These are phyloP conservation scores for Meteorus cinctellus DNA, from an alignment of 2,888 invertebrate species.

Conservation along the genomic window DNA sequence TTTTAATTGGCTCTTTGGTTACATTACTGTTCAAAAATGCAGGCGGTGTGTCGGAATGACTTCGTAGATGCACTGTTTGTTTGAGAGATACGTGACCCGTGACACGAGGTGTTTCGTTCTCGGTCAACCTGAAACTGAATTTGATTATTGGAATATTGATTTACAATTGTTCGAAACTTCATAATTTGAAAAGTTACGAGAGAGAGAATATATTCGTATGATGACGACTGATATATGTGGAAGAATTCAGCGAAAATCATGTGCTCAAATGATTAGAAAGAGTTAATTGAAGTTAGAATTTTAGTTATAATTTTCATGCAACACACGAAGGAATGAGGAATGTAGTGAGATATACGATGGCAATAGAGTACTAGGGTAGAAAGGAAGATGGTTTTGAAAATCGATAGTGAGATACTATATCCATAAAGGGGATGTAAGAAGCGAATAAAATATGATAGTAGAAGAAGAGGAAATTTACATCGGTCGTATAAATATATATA, in stretches of 20 bases:
- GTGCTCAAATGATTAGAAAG: slow-evolving; percentile 31
- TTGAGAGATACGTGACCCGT: slow-evolving; percentile 69
- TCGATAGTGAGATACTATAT: slow-evolving; percentile 48
- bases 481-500: background rate
- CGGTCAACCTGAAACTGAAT: slow-evolving; percentile 65
- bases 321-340: slow-evolving; percentile 50
- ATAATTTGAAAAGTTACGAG: slow-evolving; percentile 10
- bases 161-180: background rate
- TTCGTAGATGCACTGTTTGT: slow-evolving; percentile 65
- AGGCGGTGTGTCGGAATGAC: slow-evolving; percentile 62
- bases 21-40: slow-evolving; percentile 61
- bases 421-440: slow-evolving; percentile 35
- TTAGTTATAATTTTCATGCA: slow-evolving; percentile 66
- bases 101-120: slow-evolving; percentile 50
- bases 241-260: slow-evolving; percentile 45
- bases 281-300: slow-evolving; percentile 67
- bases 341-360: slow-evolving; percentile 17
- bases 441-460: slow-evolving; percentile 38
- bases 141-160: slow-evolving; percentile 6
- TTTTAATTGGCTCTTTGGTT: slow-evolving; percentile 61
- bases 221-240: slow-evolving; percentile 27
- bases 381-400: slow-evolving; percentile 42
- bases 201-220: background rate
- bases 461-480: slow-evolving; percentile 28
- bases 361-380: slow-evolving; percentile 12